Conservation (phyloP, 2,888 invertebrate species). For the Apodemia duryi region DNA sequence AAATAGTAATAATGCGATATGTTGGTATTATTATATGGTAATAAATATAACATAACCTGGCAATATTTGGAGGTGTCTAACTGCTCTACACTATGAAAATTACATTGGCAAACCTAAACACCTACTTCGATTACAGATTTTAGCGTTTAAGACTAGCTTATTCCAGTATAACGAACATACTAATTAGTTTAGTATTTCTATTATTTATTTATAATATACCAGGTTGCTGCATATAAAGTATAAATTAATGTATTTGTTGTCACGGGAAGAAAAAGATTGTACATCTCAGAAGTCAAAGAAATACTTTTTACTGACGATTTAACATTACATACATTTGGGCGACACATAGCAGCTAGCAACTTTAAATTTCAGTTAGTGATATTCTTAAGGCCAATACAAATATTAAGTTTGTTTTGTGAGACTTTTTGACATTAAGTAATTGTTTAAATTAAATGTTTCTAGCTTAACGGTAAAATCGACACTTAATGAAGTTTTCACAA, state of each 20-base stretch:
- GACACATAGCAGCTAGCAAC: no score
- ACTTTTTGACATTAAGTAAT: no score
- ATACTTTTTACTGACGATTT: no score
- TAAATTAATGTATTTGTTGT: background rate
- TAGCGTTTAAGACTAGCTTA: background rate
- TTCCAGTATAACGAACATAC: background rate
- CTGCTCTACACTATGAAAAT: background rate
- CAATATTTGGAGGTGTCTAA: slow-evolving; percentile 8
- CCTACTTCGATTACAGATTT: slow-evolving; percentile 18
- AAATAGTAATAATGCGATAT: slow-evolving; percentile 16
- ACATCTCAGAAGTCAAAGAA: background rate
- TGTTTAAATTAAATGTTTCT: no score
- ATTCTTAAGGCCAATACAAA: no score
- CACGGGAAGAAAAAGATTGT: background rate
- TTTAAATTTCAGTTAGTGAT: no score
- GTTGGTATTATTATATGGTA: slow-evolving; percentile 15
- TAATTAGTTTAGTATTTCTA: background rate
- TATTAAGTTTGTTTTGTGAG: no score
- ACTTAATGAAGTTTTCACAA: background rate
- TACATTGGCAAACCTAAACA: slow-evolving; percentile 16
- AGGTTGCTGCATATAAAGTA: background rate
- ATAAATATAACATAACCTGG: slow-evolving; percentile 15
- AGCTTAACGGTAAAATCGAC: no score
- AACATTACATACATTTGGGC: no score
- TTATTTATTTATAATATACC: background rate